Conservation (phyloP, 2,797 vertebrate genomes). For the Otolemur crassicaudatus region DNA sequence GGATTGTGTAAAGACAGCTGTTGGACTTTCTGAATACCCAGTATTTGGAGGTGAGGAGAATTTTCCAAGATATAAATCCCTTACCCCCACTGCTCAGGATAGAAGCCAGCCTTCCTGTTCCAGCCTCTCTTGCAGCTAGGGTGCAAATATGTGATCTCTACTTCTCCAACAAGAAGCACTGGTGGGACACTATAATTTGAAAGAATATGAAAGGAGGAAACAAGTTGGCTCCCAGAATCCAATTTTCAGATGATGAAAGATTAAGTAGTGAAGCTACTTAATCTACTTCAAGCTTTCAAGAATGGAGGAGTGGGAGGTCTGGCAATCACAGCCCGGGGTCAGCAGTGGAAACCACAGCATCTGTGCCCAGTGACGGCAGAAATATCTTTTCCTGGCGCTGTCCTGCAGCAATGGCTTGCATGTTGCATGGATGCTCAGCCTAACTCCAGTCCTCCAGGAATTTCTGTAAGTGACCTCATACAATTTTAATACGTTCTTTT, state of each 20-base stretch:
- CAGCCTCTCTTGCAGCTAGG: not conserved
- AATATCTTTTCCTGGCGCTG: not conserved
- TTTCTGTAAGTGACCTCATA: not conserved
- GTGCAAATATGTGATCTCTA: not conserved
- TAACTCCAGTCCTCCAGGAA: not conserved
- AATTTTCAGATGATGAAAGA: not conserved
- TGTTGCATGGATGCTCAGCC: not conserved
- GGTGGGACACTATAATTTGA: not conserved
- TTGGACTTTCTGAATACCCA: not conserved
- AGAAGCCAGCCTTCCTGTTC: not conserved
- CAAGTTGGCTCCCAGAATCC: not conserved
- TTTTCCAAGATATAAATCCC: not conserved
- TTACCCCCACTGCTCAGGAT: not conserved
- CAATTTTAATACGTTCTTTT: not conserved
- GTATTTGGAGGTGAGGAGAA: not conserved
- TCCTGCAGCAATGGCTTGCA: too few species aligned
- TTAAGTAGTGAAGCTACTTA: not conserved
- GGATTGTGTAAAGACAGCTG: not conserved
- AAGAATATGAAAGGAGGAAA: not conserved
- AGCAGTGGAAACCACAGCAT: fast-evolving
- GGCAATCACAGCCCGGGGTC: not conserved
- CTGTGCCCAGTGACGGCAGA: not conserved
- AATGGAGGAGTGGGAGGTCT: not conserved
- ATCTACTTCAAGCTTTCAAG: not conserved
- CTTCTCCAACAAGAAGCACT: not conserved